Percentiles rank a stretch among this genome's conserved stretches.
Evolutionary conservation across 2,888 invertebrate species (phyloP).

Genomic region (Trachelus stipa): DNA sequence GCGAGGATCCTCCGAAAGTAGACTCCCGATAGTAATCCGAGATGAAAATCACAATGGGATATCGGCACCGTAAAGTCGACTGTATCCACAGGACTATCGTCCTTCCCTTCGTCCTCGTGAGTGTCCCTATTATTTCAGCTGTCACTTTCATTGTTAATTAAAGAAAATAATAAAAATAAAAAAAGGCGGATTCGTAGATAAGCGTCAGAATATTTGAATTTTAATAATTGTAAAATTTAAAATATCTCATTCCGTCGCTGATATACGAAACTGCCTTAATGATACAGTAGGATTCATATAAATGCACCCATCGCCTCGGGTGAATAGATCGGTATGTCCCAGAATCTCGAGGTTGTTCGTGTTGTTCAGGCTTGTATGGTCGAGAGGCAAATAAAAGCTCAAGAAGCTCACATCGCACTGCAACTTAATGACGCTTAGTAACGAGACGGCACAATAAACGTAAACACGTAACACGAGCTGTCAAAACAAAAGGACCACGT

Average conservation of each 20-base stretch:
- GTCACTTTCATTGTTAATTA: not conserved
- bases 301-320: not conserved
- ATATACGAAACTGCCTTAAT: not conserved
- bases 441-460: constrained; percentile 4
- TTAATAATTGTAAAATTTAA: not conserved
- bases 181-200: not conserved
- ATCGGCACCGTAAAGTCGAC: too few relatives aligned
- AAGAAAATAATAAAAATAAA: not conserved
- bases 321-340: not conserved
- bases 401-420: not conserved
- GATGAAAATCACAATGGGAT: too few relatives aligned
- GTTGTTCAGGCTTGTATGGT: not conserved
- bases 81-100: not conserved
- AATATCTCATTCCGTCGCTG: not conserved
- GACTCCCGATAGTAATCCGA: not conserved
- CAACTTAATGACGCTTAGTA: not conserved
- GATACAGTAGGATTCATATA: not conserved
- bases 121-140: not conserved
- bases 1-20: not conserved
- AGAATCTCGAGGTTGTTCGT: not conserved
- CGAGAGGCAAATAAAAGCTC: not conserved
- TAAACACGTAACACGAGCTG: constrained; percentile 1
- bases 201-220: not conserved
- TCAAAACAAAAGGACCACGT: not conserved
- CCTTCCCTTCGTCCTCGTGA: not conserved